Percentiles rank a stretch among this genome's conserved stretches.
These are phyloP conservation scores for Platyrinchus mystaceus DNA, from an alignment of 2,797 vertebrate species.

Conservation along the genomic window DNA sequence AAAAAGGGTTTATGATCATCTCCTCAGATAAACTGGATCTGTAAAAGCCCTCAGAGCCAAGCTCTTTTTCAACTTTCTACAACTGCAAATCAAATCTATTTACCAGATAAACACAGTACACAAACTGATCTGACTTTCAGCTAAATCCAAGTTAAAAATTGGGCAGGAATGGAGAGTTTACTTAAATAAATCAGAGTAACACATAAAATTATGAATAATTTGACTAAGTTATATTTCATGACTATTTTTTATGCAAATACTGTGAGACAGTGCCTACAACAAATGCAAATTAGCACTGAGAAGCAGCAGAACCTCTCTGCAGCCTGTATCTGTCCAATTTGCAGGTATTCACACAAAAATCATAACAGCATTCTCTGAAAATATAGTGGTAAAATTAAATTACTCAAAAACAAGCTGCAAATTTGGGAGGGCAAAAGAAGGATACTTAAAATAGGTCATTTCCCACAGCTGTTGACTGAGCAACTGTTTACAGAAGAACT, in stretches of 20 bases:
- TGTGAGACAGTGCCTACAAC: not conserved
- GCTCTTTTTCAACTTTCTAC: not conserved
- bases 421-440: not conserved
- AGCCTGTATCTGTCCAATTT: not conserved
- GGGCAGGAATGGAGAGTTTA: not conserved
- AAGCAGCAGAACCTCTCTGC: not conserved
- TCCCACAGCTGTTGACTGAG: not conserved
- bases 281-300: not conserved
- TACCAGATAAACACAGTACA: not conserved
- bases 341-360: not conserved
- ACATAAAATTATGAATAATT: not conserved
- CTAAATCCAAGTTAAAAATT: not conserved
- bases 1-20: not conserved
- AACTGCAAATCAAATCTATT: not conserved
- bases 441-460: not conserved
- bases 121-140: not conserved
- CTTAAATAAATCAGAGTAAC: slow-evolving; percentile 23
- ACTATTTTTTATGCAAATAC: not conserved
- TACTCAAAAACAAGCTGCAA: not conserved
- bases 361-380: not conserved
- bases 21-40: not conserved
- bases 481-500: not conserved
- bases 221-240: not conserved
- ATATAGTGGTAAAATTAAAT: not conserved
- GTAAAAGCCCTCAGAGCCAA: not conserved